phyloP scores from a whole-genome alignment of 2,888 invertebrate genomes.

The Anodontia alba region DNA sequence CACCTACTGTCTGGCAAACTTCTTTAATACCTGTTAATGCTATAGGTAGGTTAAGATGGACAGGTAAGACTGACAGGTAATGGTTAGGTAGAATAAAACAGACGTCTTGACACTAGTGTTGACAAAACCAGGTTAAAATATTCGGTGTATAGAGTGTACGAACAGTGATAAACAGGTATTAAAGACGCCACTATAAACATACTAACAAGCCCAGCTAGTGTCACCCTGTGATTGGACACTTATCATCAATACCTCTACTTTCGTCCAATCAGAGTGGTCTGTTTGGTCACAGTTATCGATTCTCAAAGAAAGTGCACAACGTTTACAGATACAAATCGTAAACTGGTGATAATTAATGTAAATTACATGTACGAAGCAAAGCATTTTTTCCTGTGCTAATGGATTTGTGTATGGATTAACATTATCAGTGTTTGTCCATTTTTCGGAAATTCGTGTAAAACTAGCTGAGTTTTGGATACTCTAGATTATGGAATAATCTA shows the following conservation, averaged over 20 bases:
- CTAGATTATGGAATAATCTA: too few relatives aligned
- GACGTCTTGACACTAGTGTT: conserved; percentile 4
- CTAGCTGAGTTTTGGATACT: neutral
- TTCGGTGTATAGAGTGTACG: neutral
- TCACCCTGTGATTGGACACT: neutral
- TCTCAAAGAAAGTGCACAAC: conserved; percentile 25
- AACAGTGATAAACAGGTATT: conserved; percentile 10
- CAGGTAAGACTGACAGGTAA: conserved; percentile 8
- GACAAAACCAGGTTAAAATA: conserved; percentile 11
- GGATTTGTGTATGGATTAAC: conserved; percentile 57
- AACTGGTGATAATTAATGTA: conserved; percentile 60
- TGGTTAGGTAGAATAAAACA: conserved; percentile 5
- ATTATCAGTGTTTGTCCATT: conserved; percentile 46
- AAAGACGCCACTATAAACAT: conserved; percentile 17
- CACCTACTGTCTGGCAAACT: neutral
- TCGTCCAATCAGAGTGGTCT: conserved; percentile 9
- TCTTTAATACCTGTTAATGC: too few relatives aligned
- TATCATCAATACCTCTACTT: conserved; percentile 1
- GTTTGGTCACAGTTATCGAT: conserved; percentile 20
- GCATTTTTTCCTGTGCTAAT: conserved; percentile 34
- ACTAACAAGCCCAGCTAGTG: neutral
- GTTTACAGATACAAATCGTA: conserved; percentile 46
- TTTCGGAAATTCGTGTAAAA: conserved; percentile 20
- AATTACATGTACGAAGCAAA: conserved; percentile 41
- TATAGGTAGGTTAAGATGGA: conserved; percentile 10